A percentile compares a stretch with the other conserved stretches of the same genome.
phyloP scores from a whole-genome alignment of 30 jellyfish, hydroid and myxozoan genomes.

The Morbakka virulenta region DNA sequence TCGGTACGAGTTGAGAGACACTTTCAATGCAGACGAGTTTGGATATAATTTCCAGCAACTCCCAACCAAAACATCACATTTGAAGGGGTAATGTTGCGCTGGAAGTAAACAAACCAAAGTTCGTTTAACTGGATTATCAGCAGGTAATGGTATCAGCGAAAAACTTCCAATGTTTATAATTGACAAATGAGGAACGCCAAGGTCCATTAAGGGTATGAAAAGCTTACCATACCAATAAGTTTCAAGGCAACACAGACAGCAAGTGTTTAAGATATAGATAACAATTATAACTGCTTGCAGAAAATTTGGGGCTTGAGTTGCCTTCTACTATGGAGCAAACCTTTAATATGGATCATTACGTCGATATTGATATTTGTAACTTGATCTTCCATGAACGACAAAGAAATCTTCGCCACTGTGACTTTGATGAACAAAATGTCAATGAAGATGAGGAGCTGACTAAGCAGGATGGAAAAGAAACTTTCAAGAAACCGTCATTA shows the following conservation, averaged over 20 bases:
- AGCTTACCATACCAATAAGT: conserved; percentile 12
- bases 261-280: conserved; percentile 5
- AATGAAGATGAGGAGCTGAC: too few relatives aligned
- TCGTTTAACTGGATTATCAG: conserved; percentile 35
- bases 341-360: background rate
- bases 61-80: background rate
- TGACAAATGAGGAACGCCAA: conserved; percentile 25
- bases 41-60: conserved; percentile 19
- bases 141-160: conserved; percentile 46
- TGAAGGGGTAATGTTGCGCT: conserved; percentile 5
- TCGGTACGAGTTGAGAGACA: conserved; percentile 5
- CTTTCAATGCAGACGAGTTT: conserved; percentile 57
- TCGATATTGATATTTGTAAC: background rate
- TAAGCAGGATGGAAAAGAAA: background rate
- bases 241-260: background rate
- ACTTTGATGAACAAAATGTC: too few relatives aligned
- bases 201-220: background rate
- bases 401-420: too few relatives aligned
- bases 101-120: conserved; percentile 41
- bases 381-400: background rate
- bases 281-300: conserved; percentile 6
- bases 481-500: background rate
- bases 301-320: background rate
- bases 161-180: conserved; percentile 46
- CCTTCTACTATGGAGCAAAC: background rate